Evolutionary conservation across 1,140 invertebrate genomes (phyloP), one percentile per base, ranked within the genome.

Genomic region (Kradibia gibbosae): DNA sequence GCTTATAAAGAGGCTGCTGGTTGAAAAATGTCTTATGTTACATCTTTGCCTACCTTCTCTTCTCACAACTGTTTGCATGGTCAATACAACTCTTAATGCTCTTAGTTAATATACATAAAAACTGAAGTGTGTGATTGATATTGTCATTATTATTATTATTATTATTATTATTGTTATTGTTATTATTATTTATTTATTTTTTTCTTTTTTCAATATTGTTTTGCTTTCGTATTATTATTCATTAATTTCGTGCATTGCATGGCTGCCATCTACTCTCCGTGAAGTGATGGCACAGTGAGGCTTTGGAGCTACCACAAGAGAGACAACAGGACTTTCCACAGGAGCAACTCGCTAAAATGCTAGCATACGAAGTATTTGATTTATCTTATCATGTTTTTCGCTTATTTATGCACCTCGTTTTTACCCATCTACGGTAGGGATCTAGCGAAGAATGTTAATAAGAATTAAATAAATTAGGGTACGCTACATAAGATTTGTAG

Each of bases 171-270:
- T 17, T 48, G 7, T 10, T 48, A 48, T 48, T 48, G 17, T 48
- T 10, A 48, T 10, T 48, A 48, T 48, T 48, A 48, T 48, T 17
- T 7, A 17, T 48, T 48, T 48, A 17, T 48, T 48, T 48, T 83
- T 78, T 83, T 85, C 85, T 72, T 80, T 83, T 84, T 31, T 42
- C 25, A 31, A 45, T 84, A 74, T 87, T 86, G 83, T 85, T 82
- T 88, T 88, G 88, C 88, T 87, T 89, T 84, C 86, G 88, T 89
- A 86, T 88, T 89, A 86, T 88, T 90, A 90, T 86, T 86, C 88
- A 89, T 86, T 87, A 86, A 87, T 90, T 88, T 90, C 87, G 88
- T 90, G 88, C 90, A 90, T 91, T 91, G 90, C 90, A 91, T 91
- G 90, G 89, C 85, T 87, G 85, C 85, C 86, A 84, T 84, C 83